These are phyloP conservation scores for Agrochola lota DNA, from an alignment of 2,888 invertebrate genomes.

Conservation along the genomic window DNA sequence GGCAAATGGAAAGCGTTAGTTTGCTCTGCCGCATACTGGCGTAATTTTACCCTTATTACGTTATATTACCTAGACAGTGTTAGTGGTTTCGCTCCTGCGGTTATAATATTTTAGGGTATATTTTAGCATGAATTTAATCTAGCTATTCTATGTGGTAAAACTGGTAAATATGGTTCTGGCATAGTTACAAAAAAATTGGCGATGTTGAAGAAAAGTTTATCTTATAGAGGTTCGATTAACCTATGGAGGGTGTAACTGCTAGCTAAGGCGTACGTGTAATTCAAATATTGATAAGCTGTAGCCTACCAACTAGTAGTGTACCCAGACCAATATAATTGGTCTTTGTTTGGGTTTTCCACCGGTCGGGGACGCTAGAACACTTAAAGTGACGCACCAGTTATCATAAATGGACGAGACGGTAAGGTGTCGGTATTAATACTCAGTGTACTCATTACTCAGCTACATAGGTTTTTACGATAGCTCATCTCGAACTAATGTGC, in stretches of 20 bases:
- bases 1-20: constrained; percentile 60
- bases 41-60: constrained; percentile 51
- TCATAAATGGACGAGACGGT: constrained; percentile 33
- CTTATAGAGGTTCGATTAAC: constrained; percentile 8
- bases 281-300: constrained; percentile 13
- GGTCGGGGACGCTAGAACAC: constrained; percentile 10
- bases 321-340: neutral
- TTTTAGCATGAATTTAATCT: constrained; percentile 32
- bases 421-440: constrained; percentile 51
- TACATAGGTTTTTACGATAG: constrained; percentile 69
- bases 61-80: constrained; percentile 45
- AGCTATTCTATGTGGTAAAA: constrained; percentile 4
- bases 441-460: constrained; percentile 65
- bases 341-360: constrained; percentile 2
- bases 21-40: constrained; percentile 34
- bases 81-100: constrained; percentile 35
- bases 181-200: neutral
- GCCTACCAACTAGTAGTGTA: neutral
- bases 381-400: constrained; percentile 17
- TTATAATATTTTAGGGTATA: constrained; percentile 37
- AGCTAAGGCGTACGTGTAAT: neutral
- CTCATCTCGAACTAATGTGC: constrained; percentile 76
- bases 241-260: neutral
- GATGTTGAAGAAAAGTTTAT: constrained; percentile 1
- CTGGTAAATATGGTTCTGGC: neutral